phyloP scores from a whole-genome alignment of 1,140 invertebrate species.

The Parapsyche elsis region DNA sequence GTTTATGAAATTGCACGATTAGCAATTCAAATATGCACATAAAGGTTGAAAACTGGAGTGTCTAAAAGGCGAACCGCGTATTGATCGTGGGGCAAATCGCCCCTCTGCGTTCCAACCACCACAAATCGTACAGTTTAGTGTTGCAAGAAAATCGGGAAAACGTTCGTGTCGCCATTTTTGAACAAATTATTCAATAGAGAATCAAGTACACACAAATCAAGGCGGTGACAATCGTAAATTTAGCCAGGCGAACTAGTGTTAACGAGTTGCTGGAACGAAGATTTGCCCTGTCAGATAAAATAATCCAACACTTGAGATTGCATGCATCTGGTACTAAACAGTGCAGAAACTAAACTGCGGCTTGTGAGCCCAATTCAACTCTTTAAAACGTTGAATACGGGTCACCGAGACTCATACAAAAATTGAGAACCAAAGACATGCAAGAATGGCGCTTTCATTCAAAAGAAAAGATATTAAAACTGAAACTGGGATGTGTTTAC shows the following conservation, averaged over 20 bases:
- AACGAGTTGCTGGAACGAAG: not conserved
- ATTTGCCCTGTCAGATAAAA: constrained; percentile 21
- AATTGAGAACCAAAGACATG: too few species aligned
- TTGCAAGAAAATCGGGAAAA: constrained; percentile 3
- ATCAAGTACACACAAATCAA: not conserved
- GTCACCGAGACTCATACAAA: too few species aligned
- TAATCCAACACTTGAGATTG: constrained; percentile 15
- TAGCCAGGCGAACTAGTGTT: not conserved
- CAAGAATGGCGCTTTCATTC: too few species aligned
- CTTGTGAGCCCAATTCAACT: too few species aligned
- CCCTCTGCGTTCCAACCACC: constrained; percentile 2
- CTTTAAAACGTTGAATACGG: too few species aligned
- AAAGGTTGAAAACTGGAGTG: not conserved
- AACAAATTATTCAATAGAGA: not conserved
- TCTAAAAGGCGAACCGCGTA: constrained; percentile 20
- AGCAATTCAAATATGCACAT: not conserved
- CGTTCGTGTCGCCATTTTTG: not conserved
- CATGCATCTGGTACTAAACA: not conserved
- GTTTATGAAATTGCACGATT: not conserved
- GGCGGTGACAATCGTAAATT: not conserved
- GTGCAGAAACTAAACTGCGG: too few species aligned
- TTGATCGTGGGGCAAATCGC: constrained; percentile 23
- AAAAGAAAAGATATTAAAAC: too few species aligned
- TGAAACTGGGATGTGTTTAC: too few species aligned
- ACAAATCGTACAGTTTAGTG: not conserved